phyloP scores from a whole-genome alignment of 2,113 vertebrate species.

The Ctenodactylus gundi region DNA sequence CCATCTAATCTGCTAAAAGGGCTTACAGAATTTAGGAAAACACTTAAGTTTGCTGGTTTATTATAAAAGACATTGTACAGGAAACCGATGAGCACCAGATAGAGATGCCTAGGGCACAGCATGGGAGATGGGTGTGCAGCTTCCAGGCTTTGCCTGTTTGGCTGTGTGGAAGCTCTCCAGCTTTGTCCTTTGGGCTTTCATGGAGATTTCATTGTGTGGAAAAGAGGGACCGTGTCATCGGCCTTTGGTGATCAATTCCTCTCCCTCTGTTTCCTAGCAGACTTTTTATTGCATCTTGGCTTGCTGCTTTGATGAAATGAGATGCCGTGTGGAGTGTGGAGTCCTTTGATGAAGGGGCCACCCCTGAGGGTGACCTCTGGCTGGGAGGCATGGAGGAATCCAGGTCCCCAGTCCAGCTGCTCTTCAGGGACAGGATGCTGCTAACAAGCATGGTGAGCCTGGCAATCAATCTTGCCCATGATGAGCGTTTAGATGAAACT shows the following conservation, averaged over 20 bases:
- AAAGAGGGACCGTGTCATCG: not conserved
- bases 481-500: not conserved
- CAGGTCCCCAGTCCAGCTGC: not conserved
- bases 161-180: not conserved
- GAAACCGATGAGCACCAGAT: not conserved
- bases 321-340: rapidly evolving
- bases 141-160: not conserved
- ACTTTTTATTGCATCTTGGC: not conserved
- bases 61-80: not conserved
- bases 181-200: not conserved
- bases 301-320: not conserved
- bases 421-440: not conserved
- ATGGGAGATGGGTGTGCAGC: not conserved
- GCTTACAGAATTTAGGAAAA: not conserved
- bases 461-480: not conserved
- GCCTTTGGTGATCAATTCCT: not conserved
- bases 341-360: not conserved
- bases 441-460: not conserved
- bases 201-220: not conserved
- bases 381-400: not conserved
- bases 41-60: not conserved
- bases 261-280: not conserved
- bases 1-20: not conserved
- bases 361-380: not conserved
- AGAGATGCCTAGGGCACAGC: not conserved